Base-by-base conservation (phyloP, 2,888 invertebrate species). In the Drosophila setosimentum region DNA sequence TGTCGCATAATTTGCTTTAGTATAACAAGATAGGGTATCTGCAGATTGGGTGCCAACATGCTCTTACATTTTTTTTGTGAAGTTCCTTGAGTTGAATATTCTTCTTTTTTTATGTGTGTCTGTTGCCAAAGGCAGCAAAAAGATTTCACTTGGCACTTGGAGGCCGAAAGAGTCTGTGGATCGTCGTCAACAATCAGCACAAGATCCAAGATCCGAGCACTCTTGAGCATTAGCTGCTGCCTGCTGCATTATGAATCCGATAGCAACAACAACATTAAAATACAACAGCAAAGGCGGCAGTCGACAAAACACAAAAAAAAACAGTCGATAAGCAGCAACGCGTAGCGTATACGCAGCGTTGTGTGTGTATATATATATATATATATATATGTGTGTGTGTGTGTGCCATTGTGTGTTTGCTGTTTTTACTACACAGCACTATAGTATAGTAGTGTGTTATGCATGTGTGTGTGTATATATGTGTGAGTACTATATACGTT, bases 301-400 rank as follows among this genome's bases (percentile, higher is more conserved):
- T 35, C 64, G 33, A 48, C 33, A 60, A 53, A 24, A 53, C 11
- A 32, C 13, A 21, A n/a, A 16, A 21, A 29, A n/a, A 55, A 61
- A 37, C 18, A 45, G 40, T 68, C 61, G 82, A 82, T 78, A 79
- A 82, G 79, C 79, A 73, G 60, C 67, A 50, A 55, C 70, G 76
- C 83, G 80, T 89, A 68, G 82, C 87, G 85, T 84, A 90, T 85
- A 90, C 85, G 85, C 89, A 78, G 76, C 57, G 87, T 87, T 60
- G 77, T 82, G 30, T 53, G 35, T 51, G 53, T 24, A 13, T 61
- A 58, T 30, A 54, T 63, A 48, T 50, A 51, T 50, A 48, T 58
- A 40, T 70, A 32, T 64, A 50, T 35, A 40, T 55, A 50, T 35
- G 51, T 68, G 51, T 74, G 63, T 78, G 54, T 71, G 48, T 81